These are phyloP conservation scores for Cosmopolites sordidus DNA, from an alignment of 2,888 invertebrate species.

Conservation along the genomic window DNA sequence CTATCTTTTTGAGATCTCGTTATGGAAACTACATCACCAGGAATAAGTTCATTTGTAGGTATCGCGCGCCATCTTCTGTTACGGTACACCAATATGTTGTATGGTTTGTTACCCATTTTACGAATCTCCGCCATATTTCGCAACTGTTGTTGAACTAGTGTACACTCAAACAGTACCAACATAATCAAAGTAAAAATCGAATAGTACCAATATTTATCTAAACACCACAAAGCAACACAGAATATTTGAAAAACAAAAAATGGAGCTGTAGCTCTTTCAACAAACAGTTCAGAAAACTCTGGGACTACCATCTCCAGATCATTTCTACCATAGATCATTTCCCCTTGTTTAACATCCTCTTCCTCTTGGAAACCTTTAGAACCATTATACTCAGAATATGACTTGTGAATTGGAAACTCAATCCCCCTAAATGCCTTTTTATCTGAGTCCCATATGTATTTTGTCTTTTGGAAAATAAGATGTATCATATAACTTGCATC, in stretches of 20 bases:
- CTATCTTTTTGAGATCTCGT: constrained; percentile 84
- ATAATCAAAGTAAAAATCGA: constrained; percentile 93
- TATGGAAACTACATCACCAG: constrained; percentile 95
- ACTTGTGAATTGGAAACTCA: constrained; percentile 76
- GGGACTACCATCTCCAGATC: constrained; percentile 87
- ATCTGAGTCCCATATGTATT: constrained; percentile 85
- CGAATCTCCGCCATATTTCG: constrained; percentile 98
- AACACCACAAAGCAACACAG: constrained; percentile 97
- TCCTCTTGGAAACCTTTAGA: constrained; percentile 89
- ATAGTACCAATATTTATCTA: constrained; percentile 99
- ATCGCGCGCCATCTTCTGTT: constrained; percentile 86
- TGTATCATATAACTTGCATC: constrained; percentile 61
- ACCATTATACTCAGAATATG: constrained; percentile 67
- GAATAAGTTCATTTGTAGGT: constrained; percentile 81
- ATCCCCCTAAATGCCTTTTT: constrained; percentile 77
- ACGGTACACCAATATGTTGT: constrained; percentile 71
- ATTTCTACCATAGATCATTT: constrained; percentile 85
- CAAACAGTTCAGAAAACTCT: constrained; percentile 93
- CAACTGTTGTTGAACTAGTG: constrained; percentile 95
- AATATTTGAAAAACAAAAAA: constrained; percentile 99
- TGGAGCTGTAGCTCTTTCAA: constrained; percentile 96
- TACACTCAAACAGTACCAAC: constrained; percentile 95
- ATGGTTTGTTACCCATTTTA: constrained; percentile 98
- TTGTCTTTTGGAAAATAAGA: constrained; percentile 97
- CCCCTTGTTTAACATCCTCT: constrained; percentile 67